phyloP scores from a whole-genome alignment of 2,888 invertebrate species.

The Oscheius myriophilus region DNA sequence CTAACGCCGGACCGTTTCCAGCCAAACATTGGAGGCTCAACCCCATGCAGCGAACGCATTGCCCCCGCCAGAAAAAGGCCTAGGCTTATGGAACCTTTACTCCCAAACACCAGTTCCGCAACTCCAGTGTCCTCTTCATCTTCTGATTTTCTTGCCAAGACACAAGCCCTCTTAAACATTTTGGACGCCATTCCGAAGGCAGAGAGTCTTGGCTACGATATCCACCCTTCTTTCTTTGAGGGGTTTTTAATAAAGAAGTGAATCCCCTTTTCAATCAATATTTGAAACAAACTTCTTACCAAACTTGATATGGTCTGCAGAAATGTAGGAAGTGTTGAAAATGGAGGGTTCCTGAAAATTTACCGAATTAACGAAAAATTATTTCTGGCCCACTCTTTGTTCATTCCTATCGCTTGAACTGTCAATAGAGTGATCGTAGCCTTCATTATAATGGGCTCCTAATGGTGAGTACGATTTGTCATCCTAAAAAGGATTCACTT shows the following conservation, averaged over 20 bases:
- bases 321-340: conserved; percentile 11
- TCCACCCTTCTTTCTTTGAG: conserved; percentile 6
- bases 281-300: neutral
- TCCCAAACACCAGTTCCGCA: too few species aligned
- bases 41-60: neutral
- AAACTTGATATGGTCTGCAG: conserved; percentile 10
- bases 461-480: conserved; percentile 37
- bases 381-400: neutral
- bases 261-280: too few species aligned
- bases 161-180: conserved; percentile 15
- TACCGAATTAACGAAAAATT: neutral
- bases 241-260: conserved; percentile 10
- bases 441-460: conserved; percentile 41
- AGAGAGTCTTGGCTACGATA: conserved; percentile 8
- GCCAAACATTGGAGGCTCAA: neutral
- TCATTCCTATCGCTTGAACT: conserved; percentile 25
- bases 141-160: conserved; percentile 10
- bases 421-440: conserved; percentile 44
- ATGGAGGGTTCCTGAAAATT: conserved; percentile 1
- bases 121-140: neutral
- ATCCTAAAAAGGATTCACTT: conserved; percentile 29
- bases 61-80: neutral
- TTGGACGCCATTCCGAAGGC: conserved; percentile 26
- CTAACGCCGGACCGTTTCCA: neutral
- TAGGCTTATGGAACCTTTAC: neutral